A percentile compares a stretch with the other conserved stretches of the same genome.
Evolutionary conservation across 92 coral and sea anemone species (phyloP).

Genomic region (Phenganax marumi): DNA sequence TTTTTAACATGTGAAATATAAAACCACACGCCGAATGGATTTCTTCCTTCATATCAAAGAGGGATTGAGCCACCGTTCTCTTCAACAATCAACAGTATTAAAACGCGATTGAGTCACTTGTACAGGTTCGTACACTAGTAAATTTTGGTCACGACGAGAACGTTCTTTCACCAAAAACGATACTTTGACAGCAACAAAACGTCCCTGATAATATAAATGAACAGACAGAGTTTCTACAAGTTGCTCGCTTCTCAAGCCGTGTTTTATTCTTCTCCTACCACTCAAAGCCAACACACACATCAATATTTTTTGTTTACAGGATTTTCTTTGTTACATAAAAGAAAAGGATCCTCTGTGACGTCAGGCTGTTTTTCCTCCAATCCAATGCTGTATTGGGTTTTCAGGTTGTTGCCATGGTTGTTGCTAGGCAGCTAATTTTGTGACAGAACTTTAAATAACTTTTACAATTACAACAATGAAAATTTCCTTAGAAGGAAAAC

Average conservation of each 20-base stretch:
- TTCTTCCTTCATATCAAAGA: conserved; percentile 74
- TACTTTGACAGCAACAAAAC: conserved; percentile 1
- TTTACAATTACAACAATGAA: too few species aligned
- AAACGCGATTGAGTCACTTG: conserved; percentile 22
- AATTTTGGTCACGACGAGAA: conserved; percentile 9
- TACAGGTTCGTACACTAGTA: conserved; percentile 16
- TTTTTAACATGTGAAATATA: conserved; percentile 67
- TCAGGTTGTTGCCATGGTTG: conserved; percentile 23
- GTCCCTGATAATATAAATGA: conserved; percentile 14
- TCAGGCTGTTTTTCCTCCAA: conserved; percentile 41
- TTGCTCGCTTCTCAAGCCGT: neutral
- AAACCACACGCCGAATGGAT: conserved; percentile 91
- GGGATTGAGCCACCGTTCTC: conserved; percentile 20
- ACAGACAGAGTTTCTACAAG: neutral
- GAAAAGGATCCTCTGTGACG: conserved; percentile 48
- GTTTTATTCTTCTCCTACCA: neutral
- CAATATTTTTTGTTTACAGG: conserved; percentile 30
- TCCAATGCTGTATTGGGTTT: conserved; percentile 3
- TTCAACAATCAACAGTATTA: conserved; percentile 30
- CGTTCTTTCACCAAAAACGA: neutral
- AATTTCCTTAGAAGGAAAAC: too few species aligned
- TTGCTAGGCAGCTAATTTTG: conserved; percentile 34
- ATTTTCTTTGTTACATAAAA: conserved; percentile 44
- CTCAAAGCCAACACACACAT: conserved; percentile 24
- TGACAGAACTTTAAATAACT: neutral